Evolutionary conservation across 2,113 vertebrate species (phyloP).

Genomic region (Rousettus leschenaultii): DNA sequence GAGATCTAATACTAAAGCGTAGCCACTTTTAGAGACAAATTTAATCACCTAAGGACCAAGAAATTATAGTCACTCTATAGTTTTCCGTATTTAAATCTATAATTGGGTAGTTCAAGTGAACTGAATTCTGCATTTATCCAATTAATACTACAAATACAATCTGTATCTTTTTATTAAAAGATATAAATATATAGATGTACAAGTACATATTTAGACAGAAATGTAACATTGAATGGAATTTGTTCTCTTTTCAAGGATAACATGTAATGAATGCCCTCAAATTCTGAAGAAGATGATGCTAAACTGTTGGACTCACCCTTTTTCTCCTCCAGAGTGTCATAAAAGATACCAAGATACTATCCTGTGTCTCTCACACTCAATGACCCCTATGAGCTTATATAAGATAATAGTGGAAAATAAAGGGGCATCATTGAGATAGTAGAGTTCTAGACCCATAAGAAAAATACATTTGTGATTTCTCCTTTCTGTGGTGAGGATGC

Average conservation of each 20-base stretch:
- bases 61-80: neutral
- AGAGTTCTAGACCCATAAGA: neutral
- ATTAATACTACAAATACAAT: neutral
- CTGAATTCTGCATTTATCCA: neutral
- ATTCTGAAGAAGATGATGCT: neutral
- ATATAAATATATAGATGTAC: neutral
- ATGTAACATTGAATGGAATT: neutral
- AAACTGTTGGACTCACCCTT: neutral
- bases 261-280: neutral
- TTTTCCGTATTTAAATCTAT: neutral
- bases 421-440: neutral
- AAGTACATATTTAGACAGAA: neutral
- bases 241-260: neutral
- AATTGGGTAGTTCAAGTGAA: neutral
- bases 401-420: neutral
- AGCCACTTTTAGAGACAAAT: neutral
- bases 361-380: neutral
- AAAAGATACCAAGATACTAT: neutral
- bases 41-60: neutral
- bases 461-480: neutral
- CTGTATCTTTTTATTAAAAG: neutral
- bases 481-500: neutral
- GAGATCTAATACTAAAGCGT: neutral
- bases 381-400: fast-evolving
- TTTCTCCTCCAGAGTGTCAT: neutral